A percentile compares a stretch with the other conserved stretches of the same genome.
Evolutionary conservation across 2,797 vertebrate species (phyloP).

Genomic region (Intellagama lesueurii): DNA sequence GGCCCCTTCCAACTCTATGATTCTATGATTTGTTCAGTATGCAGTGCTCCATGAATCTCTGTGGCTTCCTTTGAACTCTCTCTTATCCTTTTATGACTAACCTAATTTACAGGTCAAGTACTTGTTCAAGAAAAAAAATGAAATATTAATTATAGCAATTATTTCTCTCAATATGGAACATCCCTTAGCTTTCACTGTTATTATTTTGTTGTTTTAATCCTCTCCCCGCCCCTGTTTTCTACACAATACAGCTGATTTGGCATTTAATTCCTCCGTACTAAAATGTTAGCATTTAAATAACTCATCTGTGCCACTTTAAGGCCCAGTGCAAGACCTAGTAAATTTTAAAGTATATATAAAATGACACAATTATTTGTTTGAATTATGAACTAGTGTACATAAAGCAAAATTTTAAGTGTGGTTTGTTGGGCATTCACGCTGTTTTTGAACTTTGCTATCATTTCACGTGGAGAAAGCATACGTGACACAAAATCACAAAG

Average conservation of each 20-base stretch:
- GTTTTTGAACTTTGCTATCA: no score
- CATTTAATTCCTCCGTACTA: no score
- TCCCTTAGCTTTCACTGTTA: no score
- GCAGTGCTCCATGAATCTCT: background rate
- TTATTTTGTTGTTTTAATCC: no score
- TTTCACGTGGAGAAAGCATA: background rate
- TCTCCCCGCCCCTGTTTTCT: background rate
- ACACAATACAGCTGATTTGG: background rate
- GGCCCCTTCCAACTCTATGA: no score
- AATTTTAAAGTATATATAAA: background rate
- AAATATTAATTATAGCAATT: conserved; percentile 5
- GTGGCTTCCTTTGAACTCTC: background rate
- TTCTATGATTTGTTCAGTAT: background rate
- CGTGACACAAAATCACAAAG: background rate
- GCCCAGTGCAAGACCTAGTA: no score
- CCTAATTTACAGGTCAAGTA: background rate
- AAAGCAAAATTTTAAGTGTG: background rate
- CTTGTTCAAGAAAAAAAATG: background rate
- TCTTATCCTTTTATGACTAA: background rate
- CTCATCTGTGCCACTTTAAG: background rate
- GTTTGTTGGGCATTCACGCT: background rate
- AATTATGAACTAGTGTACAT: no score
- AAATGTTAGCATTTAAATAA: background rate
- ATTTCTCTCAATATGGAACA: conserved; percentile 16
- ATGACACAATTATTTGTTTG: background rate